Base-by-base conservation (phyloP, 2,888 invertebrate genomes). In the Hypsopygia costalis region DNA sequence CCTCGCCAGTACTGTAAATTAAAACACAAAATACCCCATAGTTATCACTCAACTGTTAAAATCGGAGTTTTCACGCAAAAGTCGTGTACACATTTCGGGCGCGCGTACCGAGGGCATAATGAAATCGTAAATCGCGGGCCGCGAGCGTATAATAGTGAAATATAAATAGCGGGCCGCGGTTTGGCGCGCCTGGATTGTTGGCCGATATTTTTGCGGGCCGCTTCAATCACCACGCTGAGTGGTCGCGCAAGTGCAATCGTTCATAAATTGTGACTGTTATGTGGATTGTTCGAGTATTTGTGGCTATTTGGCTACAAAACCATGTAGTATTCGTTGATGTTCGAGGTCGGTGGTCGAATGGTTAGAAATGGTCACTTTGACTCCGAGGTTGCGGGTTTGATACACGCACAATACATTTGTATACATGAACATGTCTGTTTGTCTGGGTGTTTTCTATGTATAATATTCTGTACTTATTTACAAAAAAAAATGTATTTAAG, bases 151-250 rank as follows among this genome's bases (percentile, higher is more conserved):
- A 46, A 44, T 45, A 46, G 46, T 47, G 44, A 41, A 37, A 43
- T 46, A 44, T 46, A 46, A 49, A 46, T 43, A 38, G 44, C 39
- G 38, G 39, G 42, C n/a, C 38, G 49, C 46, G 49, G 49, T 50
- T 50, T 50, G 58, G 57, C 55, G 59, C 65, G 58, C 49, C 62
- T 60, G 65, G 66, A 63, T 58, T 57, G 71, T 69, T 73, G 78
- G 80, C 76, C 70, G 69, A 70, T 73, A 79, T 79, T 81, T 81
- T 80, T 80, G 82, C 64, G 77, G 78, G 65, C 49, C 64, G 59
- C 77, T 75, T 80, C 80, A 80, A 81, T 81, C 80, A 78, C 66
- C 2, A 6, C 25, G 25, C 25, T 5, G 25, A 25, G 25, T 25
- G 25, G 25, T 7, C 25, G n/a, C 25, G 25, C 6, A 50, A 44